These are phyloP conservation scores for Cheiracanthium punctorium DNA, from an alignment of 2,888 invertebrate genomes.

Conservation along the genomic window DNA sequence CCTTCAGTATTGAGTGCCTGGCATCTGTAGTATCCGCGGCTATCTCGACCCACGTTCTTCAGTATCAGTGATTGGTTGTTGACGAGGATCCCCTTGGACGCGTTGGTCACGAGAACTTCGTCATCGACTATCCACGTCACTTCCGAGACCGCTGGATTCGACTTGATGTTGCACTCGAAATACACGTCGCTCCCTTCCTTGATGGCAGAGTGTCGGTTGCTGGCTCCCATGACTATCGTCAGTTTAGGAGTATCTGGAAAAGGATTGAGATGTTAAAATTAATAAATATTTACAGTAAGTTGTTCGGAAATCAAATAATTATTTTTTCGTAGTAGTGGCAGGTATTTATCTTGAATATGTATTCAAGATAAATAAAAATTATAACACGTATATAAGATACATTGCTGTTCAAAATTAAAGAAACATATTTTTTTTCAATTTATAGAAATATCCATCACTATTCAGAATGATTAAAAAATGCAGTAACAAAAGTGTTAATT, in stretches of 20 bases:
- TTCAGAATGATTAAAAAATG: too few relatives aligned
- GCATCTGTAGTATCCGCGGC: slow-evolving; percentile 72
- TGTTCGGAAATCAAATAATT: too few relatives aligned
- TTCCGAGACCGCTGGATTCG: slow-evolving; percentile 89
- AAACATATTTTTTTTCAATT: too few relatives aligned
- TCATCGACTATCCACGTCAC: slow-evolving; percentile 82
- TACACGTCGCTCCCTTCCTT: slow-evolving; percentile 94
- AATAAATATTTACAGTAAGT: too few relatives aligned
- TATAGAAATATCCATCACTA: too few relatives aligned
- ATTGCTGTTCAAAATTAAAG: too few relatives aligned
- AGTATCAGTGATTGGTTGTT: slow-evolving; percentile 73
- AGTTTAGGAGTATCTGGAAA: slow-evolving; percentile 89
- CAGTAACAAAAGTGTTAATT: too few relatives aligned
- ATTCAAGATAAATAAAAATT: too few relatives aligned
- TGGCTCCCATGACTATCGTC: slow-evolving; percentile 87
- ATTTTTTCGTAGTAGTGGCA: too few relatives aligned
- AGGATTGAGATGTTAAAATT: too few relatives aligned
- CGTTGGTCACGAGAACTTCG: slow-evolving; percentile 66
- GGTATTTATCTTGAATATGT: too few relatives aligned
- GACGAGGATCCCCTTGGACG: slow-evolving; percentile 71
- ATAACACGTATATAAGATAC: too few relatives aligned
- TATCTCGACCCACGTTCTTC: slow-evolving; percentile 71
- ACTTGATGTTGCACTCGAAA: slow-evolving; percentile 92
- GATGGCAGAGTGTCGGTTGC: slow-evolving; percentile 89
- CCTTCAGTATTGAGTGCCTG: slow-evolving; percentile 73